These are phyloP conservation scores for Hylaeus anthracinus DNA, from an alignment of 1,140 invertebrate genomes.

Conservation along the genomic window DNA sequence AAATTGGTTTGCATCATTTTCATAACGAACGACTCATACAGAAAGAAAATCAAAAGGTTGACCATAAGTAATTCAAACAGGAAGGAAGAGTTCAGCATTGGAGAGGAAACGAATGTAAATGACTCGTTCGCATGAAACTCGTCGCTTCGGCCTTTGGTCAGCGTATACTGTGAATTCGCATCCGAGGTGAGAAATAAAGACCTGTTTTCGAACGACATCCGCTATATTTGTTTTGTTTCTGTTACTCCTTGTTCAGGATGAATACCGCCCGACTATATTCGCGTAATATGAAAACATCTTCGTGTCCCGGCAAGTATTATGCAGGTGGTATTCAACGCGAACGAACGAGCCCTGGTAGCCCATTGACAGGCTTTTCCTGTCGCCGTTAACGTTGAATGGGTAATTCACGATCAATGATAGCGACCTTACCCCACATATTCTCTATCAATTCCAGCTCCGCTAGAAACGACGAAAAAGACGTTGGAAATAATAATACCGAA, in stretches of 20 bases:
- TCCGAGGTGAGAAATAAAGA: background rate
- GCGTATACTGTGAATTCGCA: background rate
- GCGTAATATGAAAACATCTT: conserved; percentile 35
- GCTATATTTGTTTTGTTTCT: background rate
- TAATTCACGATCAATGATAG: conserved; percentile 33
- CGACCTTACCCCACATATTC: conserved; percentile 32
- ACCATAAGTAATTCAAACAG: background rate
- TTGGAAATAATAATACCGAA: too few relatives aligned
- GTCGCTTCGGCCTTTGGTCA: background rate
- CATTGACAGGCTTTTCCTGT: conserved; percentile 41
- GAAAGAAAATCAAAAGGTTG: background rate
- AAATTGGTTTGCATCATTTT: too few relatives aligned
- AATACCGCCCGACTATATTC: background rate
- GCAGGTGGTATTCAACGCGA: conserved; percentile 23
- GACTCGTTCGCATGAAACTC: background rate
- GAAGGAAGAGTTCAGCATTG: background rate
- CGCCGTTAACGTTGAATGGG: conserved; percentile 30
- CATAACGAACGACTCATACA: too few relatives aligned
- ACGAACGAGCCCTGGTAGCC: conserved; percentile 10
- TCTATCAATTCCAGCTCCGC: background rate
- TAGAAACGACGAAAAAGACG: background rate
- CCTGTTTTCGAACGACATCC: background rate
- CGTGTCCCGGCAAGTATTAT: conserved; percentile 33
- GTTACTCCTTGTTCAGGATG: background rate
- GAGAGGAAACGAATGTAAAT: conserved; percentile 1